Evolutionary conservation across 1,140 invertebrate genomes (phyloP).

Genomic region (Neotoxoptera formosana): DNA sequence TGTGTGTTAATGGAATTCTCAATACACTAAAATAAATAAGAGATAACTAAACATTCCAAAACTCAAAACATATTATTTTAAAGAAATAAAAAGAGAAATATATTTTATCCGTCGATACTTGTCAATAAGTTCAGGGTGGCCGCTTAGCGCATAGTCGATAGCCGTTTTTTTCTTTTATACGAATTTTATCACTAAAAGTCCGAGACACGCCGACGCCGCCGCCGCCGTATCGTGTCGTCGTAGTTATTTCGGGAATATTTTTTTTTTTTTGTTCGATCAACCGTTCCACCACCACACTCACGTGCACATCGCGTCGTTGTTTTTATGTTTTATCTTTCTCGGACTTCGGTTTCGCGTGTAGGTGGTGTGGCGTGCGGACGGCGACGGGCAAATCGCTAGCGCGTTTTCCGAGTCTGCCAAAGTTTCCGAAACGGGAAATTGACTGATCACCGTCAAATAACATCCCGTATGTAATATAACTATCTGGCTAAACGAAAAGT

Average conservation of each 20-base stretch:
- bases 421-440: neutral
- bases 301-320: neutral
- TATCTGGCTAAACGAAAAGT: slow-evolving; percentile 7
- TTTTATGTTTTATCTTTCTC: neutral
- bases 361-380: neutral
- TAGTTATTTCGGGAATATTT: neutral
- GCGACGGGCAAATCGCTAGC: neutral
- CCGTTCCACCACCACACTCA: neutral
- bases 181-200: neutral
- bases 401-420: neutral
- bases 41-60: neutral
- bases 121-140: neutral
- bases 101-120: neutral
- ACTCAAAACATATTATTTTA: neutral
- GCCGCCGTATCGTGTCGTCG: neutral
- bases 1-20: neutral
- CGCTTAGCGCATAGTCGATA: neutral
- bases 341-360: neutral
- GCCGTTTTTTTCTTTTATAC: neutral
- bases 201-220: neutral
- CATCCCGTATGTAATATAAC: neutral
- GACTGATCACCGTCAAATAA: slow-evolving; percentile 21
- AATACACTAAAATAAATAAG: neutral
- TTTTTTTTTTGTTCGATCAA: neutral
- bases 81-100: neutral